Conservation (phyloP, 1,140 invertebrate genomes). For the Heliothis virescens region DNA sequence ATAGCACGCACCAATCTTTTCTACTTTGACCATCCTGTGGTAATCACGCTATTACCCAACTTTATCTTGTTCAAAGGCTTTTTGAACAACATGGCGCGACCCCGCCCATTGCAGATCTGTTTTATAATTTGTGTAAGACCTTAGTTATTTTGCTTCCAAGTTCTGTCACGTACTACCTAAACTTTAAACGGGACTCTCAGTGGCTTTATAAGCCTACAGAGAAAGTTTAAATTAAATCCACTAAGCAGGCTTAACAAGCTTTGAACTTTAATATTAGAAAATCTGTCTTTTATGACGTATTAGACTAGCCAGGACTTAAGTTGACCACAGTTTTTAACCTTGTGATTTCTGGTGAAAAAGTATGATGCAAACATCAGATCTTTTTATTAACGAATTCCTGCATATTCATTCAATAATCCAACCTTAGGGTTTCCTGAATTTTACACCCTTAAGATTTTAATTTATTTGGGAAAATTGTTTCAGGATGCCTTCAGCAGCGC, state of each 20-base stretch:
- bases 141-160: background rate
- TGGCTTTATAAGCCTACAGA: background rate
- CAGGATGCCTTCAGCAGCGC: conserved; percentile 87
- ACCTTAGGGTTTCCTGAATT: too few species aligned
- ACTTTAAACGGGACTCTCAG: background rate
- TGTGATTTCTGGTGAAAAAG: too few species aligned
- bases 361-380: too few species aligned
- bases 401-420: too few species aligned
- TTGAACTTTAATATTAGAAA: background rate
- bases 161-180: background rate
- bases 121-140: background rate
- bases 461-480: conserved; percentile 59
- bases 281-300: background rate
- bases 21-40: background rate
- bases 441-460: too few species aligned
- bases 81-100: background rate
- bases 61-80: background rate
- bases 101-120: background rate
- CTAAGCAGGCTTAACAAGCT: background rate
- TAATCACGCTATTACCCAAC: background rate
- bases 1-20: too few species aligned
- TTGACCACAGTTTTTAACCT: too few species aligned
- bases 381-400: too few species aligned
- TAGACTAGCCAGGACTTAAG: too few species aligned
- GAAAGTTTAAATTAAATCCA: conserved; percentile 15